These are phyloP conservation scores for Amazona guildingii DNA, from an alignment of 2,113 vertebrate species.

Conservation along the genomic window DNA sequence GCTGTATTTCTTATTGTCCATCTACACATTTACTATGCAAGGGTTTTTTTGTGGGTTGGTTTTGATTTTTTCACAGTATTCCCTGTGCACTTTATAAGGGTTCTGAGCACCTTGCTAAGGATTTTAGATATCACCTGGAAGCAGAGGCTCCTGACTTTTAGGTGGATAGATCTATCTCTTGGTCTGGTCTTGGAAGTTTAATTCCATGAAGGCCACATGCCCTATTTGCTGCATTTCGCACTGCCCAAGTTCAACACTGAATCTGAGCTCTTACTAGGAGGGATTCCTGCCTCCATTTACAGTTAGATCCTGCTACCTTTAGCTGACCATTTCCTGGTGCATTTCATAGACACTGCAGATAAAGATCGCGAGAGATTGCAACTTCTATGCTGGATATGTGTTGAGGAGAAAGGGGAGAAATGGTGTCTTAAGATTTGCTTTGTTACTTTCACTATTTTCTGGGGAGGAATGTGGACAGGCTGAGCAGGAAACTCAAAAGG, in stretches of 20 bases:
- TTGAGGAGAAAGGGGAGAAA: background rate
- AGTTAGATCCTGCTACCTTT: background rate
- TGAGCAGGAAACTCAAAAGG: background rate
- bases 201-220: background rate
- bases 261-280: background rate
- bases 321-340: background rate
- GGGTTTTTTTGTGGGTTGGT: background rate
- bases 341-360: background rate
- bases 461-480: background rate
- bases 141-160: background rate
- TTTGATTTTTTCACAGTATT: background rate
- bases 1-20: background rate
- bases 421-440: background rate
- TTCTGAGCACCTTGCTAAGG: background rate
- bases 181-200: background rate
- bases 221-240: background rate
- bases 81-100: background rate
- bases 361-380: background rate
- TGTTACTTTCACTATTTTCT: background rate
- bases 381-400: background rate
- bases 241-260: background rate
- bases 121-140: background rate
- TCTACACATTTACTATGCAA: background rate
- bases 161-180: background rate
- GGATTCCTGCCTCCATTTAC: background rate